A percentile compares a stretch with the other conserved stretches of the same genome.
Conservation (phyloP, 2,113 vertebrate species). For the Cheilinus undulatus region DNA sequence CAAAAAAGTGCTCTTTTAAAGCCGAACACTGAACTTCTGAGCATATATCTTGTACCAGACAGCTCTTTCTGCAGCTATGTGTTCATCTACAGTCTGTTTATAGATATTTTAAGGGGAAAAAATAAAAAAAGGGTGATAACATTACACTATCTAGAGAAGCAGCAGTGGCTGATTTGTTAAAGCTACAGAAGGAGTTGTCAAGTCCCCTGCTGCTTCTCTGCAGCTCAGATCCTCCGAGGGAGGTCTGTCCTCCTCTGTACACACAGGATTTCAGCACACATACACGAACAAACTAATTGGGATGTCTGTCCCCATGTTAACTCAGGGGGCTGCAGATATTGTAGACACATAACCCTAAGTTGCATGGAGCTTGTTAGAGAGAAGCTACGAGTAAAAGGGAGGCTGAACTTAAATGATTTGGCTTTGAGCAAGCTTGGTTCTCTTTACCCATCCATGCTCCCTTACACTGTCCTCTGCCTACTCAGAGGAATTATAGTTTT, state of each 20-base stretch:
- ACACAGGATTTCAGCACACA: constrained; percentile 24
- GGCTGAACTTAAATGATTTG: constrained; percentile 19
- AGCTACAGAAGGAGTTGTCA: constrained; percentile 11
- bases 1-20: too few species aligned
- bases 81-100: too few species aligned
- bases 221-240: constrained; percentile 33
- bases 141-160: too few species aligned
- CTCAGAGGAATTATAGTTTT: not conserved
- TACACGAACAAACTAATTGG: constrained; percentile 46
- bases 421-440: constrained; percentile 28
- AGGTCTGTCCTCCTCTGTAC: not conserved
- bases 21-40: too few species aligned
- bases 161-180: too few species aligned
- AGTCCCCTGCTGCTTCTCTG: constrained; percentile 2
- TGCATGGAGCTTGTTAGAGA: constrained; percentile 38
- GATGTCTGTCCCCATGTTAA: constrained; percentile 14
- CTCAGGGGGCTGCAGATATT: constrained; percentile 18
- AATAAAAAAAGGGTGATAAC: too few species aligned
- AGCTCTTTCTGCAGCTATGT: too few species aligned
- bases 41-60: too few species aligned
- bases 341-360: constrained; percentile 29
- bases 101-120: too few species aligned
- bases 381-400: constrained; percentile 9
- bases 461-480: not conserved
- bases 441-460: constrained; percentile 4